Evolutionary conservation across 2,797 vertebrate genomes (phyloP).

Genomic region (Hipposideros larvatus): DNA sequence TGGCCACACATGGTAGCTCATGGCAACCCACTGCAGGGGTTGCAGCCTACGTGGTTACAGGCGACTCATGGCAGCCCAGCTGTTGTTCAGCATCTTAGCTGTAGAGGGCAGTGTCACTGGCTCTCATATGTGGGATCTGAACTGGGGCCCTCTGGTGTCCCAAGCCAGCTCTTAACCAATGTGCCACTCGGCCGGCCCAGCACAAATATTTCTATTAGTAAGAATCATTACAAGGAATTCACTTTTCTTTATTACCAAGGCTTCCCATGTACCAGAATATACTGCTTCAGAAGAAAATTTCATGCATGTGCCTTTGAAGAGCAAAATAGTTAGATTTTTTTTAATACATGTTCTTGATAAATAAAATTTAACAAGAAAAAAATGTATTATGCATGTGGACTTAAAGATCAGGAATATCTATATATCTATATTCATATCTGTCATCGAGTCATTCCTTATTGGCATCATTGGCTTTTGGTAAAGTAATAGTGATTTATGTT

Average conservation of each 20-base stretch:
- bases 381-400: neutral
- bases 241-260: neutral
- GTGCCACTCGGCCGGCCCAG: too few relatives aligned
- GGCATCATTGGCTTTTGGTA: slow-evolving; percentile 23
- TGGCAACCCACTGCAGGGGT: too few relatives aligned
- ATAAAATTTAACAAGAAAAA: slow-evolving; percentile 53
- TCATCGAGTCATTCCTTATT: slow-evolving; percentile 43
- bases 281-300: slow-evolving; percentile 37
- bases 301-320: neutral
- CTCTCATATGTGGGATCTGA: too few relatives aligned
- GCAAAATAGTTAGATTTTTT: slow-evolving; percentile 8
- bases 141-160: too few relatives aligned
- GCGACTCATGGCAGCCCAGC: too few relatives aligned
- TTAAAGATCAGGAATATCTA: slow-evolving; percentile 51
- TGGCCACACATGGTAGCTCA: too few relatives aligned
- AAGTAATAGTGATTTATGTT: slow-evolving; percentile 65
- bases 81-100: too few relatives aligned
- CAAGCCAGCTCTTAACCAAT: too few relatives aligned
- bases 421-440: slow-evolving; percentile 11
- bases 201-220: slow-evolving; percentile 24
- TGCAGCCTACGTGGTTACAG: too few relatives aligned
- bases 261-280: slow-evolving; percentile 20
- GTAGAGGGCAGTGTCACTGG: too few relatives aligned
- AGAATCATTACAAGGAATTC: neutral
- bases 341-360: slow-evolving; percentile 27